Conservation (phyloP, 2,797 vertebrate genomes). For the Siniperca obscura region DNA sequence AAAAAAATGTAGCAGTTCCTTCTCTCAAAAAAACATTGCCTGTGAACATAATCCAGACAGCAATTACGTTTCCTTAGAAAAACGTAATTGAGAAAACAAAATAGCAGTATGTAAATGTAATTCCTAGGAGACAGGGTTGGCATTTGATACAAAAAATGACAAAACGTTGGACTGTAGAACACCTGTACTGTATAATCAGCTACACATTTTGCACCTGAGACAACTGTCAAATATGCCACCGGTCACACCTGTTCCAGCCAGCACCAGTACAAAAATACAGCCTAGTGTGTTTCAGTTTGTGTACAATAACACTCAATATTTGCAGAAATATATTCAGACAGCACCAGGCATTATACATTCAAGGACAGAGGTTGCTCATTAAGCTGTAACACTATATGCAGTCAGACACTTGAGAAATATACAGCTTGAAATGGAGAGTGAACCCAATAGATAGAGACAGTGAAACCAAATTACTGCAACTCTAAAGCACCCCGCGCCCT, state of each 20-base stretch:
- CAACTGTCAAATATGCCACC: too few relatives aligned
- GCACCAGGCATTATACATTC: constrained; percentile 27
- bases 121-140: too few relatives aligned
- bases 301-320: constrained; percentile 2
- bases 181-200: not conserved
- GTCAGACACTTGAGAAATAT: constrained; percentile 25
- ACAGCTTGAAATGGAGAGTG: constrained; percentile 35
- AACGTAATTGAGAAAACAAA: too few relatives aligned
- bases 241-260: too few relatives aligned
- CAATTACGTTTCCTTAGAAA: too few relatives aligned
- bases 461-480: constrained; percentile 7
- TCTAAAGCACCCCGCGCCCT: not conserved
- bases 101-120: too few relatives aligned
- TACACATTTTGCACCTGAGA: too few relatives aligned
- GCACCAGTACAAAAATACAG: not conserved
- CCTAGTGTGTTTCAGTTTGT: not conserved
- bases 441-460: constrained; percentile 13
- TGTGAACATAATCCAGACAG: too few relatives aligned
- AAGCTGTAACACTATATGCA: not conserved
- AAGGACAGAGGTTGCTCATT: constrained; percentile 37
- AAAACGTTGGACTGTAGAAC: too few relatives aligned
- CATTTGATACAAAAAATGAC: too few relatives aligned
- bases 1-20: too few relatives aligned
- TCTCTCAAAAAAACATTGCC: too few relatives aligned
- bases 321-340: constrained; percentile 27